Base-by-base conservation (phyloP, 2,888 invertebrate genomes). In the Prostheceraeus crozeri region DNA sequence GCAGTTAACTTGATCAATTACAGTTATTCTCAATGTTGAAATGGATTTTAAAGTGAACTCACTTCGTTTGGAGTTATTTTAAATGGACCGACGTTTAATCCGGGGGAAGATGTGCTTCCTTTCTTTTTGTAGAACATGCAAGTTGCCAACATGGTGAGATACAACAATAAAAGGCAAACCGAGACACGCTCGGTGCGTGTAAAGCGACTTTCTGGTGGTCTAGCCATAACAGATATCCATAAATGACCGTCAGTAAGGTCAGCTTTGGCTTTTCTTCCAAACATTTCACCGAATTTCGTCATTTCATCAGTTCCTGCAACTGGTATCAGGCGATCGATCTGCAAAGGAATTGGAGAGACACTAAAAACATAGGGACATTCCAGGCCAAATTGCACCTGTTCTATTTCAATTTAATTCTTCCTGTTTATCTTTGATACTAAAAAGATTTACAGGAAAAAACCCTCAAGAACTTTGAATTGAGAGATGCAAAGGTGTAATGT, bases 221-320 rank as follows among this genome's bases (percentile, higher is more conserved):
- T 69, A 30, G 77, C 72, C 61, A 80, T 75, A 3, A 80, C 76
- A 1, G 79, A 79, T 67, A 80, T 78, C 80, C 80, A 80, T 45
- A 80, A 68, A 66, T 80, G 80, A 2, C 76, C 78, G 63, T 80
- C 80, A 11, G 73, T 70, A 1, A 80, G 67, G 56, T 77, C 74
- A 65, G 74, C 73, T 33, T 71, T 70, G 3, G 75, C 70, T 31
- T 70, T 71, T 60, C 73, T 72, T 1, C 73, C 66, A 67, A 80
- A 79, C 57, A 79, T 68, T 65, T 78, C 76, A 6, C 69, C 67
- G 64, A 80, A 79, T 58, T 77, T 72, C 1, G 70, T 71, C 67
- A 77, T 73, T 67, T 79, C 76, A 46, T 76, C 76, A 19, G 69
- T 68, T 1, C 77, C 76, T 10, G 79, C 76, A 1, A 78, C 77